A percentile compares a stretch with the other conserved stretches of the same genome.
Conservation (phyloP, 2,113 vertebrate genomes). For the Xiphias gladius region DNA sequence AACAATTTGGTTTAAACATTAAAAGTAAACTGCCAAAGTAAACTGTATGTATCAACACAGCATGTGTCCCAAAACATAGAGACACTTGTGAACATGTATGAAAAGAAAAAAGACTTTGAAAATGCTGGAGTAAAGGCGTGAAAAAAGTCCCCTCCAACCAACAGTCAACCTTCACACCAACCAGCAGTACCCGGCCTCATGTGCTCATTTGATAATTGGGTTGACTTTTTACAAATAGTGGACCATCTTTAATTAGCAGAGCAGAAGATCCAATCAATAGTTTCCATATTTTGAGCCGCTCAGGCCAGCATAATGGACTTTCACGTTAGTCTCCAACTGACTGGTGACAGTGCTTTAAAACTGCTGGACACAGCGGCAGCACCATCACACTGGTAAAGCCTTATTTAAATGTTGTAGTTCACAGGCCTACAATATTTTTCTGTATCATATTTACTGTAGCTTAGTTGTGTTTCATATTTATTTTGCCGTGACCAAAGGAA, state of each 20-base stretch:
- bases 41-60: neutral
- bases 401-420: neutral
- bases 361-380: conserved; percentile 26
- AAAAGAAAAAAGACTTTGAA: neutral
- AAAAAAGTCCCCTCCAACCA: conserved; percentile 23
- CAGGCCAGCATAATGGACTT: conserved; percentile 70
- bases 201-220: conserved; percentile 77
- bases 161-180: conserved; percentile 61
- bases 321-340: conserved; percentile 66
- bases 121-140: neutral
- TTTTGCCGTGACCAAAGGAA: neutral
- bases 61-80: neutral
- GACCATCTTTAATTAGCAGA: conserved; percentile 77
- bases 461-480: neutral
- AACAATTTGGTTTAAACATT: neutral
- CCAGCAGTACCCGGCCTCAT: conserved; percentile 69
- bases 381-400: neutral
- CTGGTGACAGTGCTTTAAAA: conserved; percentile 59
- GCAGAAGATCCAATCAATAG: conserved; percentile 72
- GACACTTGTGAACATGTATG: neutral
- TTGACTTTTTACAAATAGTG: conserved; percentile 81
- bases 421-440: too few species aligned
- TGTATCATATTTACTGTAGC: neutral
- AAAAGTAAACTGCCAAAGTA: neutral
- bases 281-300: conserved; percentile 76